Conservation (phyloP, 2,888 invertebrate species). For the Drosophila robusta region DNA sequence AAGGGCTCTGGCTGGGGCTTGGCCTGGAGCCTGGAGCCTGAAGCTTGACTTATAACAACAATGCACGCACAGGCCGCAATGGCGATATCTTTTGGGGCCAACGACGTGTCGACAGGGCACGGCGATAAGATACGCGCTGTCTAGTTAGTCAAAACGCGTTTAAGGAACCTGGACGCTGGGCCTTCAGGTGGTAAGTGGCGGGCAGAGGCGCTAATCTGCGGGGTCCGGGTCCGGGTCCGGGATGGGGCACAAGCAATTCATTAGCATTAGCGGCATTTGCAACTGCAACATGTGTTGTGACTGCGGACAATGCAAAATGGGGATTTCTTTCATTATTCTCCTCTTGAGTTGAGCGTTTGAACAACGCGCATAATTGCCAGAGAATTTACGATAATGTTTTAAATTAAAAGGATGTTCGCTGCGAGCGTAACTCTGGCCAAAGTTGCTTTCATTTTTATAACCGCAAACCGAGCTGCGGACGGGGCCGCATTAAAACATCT, state of each 20-base stretch:
- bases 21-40: neutral
- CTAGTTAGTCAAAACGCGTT: conserved; percentile 66
- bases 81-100: conserved; percentile 70
- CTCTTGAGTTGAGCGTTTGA: conserved; percentile 49
- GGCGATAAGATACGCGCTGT: conserved; percentile 74
- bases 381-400: conserved; percentile 82
- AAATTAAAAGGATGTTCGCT: conserved; percentile 76
- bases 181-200: conserved; percentile 45
- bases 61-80: conserved; percentile 54
- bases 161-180: conserved; percentile 35
- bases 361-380: conserved; percentile 79
- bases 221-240: conserved; percentile 41
- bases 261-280: conserved; percentile 43
- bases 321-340: conserved; percentile 16
- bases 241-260: conserved; percentile 41
- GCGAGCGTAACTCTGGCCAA: conserved; percentile 22
- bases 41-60: conserved; percentile 54
- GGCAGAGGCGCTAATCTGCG: conserved; percentile 66
- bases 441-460: conserved; percentile 67
- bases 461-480: conserved; percentile 40
- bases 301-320: conserved; percentile 70
- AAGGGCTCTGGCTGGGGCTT: conserved; percentile 4
- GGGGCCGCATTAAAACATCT: conserved; percentile 76
- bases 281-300: conserved; percentile 68
- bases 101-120: conserved; percentile 77